phyloP scores from a whole-genome alignment of 2,888 invertebrate genomes.

The Coremacera marginata region DNA sequence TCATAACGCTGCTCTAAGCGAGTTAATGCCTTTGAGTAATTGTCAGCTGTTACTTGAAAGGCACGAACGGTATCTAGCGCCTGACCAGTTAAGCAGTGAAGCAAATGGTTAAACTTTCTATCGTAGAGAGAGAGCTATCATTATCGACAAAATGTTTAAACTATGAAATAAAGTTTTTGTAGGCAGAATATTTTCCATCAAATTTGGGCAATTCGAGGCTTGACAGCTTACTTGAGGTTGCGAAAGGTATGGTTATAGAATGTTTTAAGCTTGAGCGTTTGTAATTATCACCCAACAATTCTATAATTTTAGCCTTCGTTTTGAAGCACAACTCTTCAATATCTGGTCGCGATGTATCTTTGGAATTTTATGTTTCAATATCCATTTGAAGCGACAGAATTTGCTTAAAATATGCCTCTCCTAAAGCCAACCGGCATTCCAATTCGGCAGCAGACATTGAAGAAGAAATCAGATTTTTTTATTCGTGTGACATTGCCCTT shows the following conservation, averaged over 20 bases:
- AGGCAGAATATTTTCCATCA: no score
- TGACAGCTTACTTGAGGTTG: no score
- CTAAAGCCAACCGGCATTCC: constrained; percentile 34
- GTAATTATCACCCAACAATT: neutral
- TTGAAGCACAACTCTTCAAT: constrained; percentile 32
- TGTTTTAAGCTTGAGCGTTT: neutral
- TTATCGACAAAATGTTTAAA: constrained; percentile 8
- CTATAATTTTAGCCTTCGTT: constrained; percentile 23
- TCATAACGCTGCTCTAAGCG: constrained; percentile 8
- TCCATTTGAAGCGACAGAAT: no score
- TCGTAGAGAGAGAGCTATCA: constrained; percentile 4
- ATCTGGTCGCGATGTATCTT: constrained; percentile 20
- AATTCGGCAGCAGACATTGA: constrained; percentile 27
- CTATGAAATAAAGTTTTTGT: no score
- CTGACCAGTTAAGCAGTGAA: constrained; percentile 13
- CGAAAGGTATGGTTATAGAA: no score
- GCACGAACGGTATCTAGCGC: constrained; percentile 26
- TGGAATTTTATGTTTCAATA: constrained; percentile 8
- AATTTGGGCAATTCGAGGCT: no score
- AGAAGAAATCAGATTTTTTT: no score
- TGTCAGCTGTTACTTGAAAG: constrained; percentile 14
- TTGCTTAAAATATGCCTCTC: constrained; percentile 35
- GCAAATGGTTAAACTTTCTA: constrained; percentile 20
- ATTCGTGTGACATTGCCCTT: no score
- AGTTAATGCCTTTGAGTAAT: constrained; percentile 17